Conservation (phyloP, 2,113 vertebrate species). For the Cygnus atratus region DNA sequence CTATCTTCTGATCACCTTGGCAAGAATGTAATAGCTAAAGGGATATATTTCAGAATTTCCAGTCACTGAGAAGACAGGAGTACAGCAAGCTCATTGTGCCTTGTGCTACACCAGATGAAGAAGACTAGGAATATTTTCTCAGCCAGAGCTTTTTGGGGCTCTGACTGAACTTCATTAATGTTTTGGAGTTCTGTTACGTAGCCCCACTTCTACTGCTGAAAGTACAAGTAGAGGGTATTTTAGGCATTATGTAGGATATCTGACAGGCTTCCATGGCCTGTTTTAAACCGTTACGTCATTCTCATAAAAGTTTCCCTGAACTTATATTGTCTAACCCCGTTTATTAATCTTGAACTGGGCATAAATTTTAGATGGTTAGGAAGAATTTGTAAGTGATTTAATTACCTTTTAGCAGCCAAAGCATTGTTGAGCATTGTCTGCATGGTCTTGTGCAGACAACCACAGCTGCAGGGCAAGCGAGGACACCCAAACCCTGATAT, state of each 20-base stretch:
- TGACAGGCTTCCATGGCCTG: not conserved
- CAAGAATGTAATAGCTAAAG: not conserved
- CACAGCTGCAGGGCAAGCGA: not conserved
- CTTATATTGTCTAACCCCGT: not conserved
- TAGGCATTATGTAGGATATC: not conserved
- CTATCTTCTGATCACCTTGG: not conserved
- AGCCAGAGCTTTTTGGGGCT: not conserved
- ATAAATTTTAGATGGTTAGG: not conserved
- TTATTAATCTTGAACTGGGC: not conserved
- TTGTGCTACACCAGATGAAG: not conserved
- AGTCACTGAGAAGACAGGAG: not conserved
- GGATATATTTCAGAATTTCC: not conserved
- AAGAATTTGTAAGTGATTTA: not conserved
- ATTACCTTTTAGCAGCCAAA: not conserved
- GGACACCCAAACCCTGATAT: not conserved
- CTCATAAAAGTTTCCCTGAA: not conserved
- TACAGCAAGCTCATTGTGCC: not conserved
- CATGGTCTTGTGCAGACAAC: not conserved
- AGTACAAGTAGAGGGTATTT: not conserved
- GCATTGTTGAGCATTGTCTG: not conserved
- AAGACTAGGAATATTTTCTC: rapidly evolving
- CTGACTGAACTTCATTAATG: not conserved
- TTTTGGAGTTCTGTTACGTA: not conserved
- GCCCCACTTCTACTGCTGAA: not conserved
- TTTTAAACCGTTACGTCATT: not conserved